Conservation (phyloP, 2,888 invertebrate species). For the Ectobius pallidus region DNA sequence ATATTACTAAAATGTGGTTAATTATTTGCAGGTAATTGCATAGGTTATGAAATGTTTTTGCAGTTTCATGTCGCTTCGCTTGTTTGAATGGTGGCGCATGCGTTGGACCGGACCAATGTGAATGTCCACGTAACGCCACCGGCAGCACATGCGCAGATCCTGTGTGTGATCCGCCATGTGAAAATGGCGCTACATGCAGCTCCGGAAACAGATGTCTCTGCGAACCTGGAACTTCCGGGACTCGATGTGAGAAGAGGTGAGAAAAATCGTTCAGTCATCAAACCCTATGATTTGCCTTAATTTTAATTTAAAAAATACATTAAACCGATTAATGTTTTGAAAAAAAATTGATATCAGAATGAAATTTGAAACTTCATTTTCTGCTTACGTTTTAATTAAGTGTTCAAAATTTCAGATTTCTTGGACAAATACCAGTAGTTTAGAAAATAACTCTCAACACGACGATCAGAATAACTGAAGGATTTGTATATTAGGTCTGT, state of each 20-base stretch:
- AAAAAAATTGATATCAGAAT: no score
- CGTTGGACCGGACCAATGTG: slow-evolving; percentile 54
- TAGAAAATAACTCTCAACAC: no score
- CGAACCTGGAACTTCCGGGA: slow-evolving; percentile 51
- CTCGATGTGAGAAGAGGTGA: slow-evolving; percentile 50
- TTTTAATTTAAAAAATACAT: background rate
- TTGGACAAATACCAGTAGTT: no score
- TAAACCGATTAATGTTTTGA: no score
- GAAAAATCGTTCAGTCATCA: background rate
- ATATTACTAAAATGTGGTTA: no score
- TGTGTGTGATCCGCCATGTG: slow-evolving; percentile 55
- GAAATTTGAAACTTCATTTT: no score
- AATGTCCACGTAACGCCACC: slow-evolving; percentile 53
- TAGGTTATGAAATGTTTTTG: no score
- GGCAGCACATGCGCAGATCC: slow-evolving; percentile 50
- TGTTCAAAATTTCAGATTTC: no score
- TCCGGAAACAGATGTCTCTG: slow-evolving; percentile 56
- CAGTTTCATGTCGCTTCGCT: slow-evolving; percentile 53
- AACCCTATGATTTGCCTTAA: background rate
- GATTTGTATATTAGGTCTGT: no score
- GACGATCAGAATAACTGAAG: no score
- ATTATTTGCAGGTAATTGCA: no score
- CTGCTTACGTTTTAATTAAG: no score
- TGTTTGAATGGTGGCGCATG: slow-evolving; percentile 57
- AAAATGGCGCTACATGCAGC: slow-evolving; percentile 56